Conservation (phyloP, 2,113 vertebrate genomes). For the Antigone vipio region DNA sequence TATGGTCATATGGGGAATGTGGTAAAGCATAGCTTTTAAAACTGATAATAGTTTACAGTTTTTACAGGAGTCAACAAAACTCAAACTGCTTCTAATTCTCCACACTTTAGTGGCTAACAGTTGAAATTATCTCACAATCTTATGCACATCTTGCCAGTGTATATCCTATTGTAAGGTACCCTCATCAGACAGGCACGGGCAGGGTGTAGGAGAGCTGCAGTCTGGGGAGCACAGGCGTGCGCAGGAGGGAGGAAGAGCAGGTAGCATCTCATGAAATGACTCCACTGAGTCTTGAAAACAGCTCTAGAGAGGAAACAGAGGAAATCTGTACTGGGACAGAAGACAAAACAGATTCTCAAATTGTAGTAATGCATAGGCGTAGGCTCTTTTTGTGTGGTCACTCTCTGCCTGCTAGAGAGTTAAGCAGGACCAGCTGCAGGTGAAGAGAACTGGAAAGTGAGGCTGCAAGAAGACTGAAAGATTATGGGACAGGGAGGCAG, state of each 20-base stretch:
- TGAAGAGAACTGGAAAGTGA: background rate
- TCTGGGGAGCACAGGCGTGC: background rate
- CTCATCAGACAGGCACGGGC: background rate
- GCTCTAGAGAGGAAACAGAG: background rate
- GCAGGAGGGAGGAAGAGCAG: background rate
- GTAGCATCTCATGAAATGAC: background rate
- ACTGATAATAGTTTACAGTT: background rate
- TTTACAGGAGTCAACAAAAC: background rate
- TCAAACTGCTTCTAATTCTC: background rate
- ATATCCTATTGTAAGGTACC: background rate
- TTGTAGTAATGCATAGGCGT: too few species aligned
- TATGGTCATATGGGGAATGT: background rate
- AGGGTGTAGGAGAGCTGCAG: background rate
- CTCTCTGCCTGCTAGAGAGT: background rate
- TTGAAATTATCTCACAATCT: background rate
- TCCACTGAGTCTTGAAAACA: background rate
- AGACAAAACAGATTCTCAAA: background rate
- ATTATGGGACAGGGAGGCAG: background rate
- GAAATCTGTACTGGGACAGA: background rate
- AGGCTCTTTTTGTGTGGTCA: rapidly evolving
- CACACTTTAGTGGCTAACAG: background rate
- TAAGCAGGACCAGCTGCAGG: background rate
- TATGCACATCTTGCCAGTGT: background rate
- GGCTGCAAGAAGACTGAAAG: background rate
- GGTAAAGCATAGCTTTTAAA: background rate